Base-by-base conservation (phyloP, 2,113 vertebrate species). In the Ceyx cyanopectus region DNA sequence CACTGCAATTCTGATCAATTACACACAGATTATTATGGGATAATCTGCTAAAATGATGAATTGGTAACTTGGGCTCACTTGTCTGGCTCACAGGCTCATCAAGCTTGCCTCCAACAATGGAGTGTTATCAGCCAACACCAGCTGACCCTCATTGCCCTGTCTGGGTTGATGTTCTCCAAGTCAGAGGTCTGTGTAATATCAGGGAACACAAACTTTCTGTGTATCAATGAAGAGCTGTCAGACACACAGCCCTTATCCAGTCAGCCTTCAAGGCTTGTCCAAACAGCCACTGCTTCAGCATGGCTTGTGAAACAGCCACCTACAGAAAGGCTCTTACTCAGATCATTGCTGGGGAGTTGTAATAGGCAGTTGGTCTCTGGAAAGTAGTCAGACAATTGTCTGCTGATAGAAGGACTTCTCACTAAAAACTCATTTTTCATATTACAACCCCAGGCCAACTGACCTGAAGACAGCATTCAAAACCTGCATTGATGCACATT, bases 91-190 rank as follows among this genome's bases (percentile, higher is more conserved):
- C 11, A 32, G 2, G 8, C 2, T 3, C 58, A 30, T 16, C 32
- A 75, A 78, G 1, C 12, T 54, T 32, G 9, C 34, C 51, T 84
- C 57, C 32, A 45, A 1, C 18, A 22, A 29, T 0, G 0, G 2
- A 50, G 45, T 8, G 51, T 14, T 34, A 32, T 5, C 27, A 32
- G 7, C 4, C 37, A 48, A 15, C 18, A 57, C 7, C 27, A 54
- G 7, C 0, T 27, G 56, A 32, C 6, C 7, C 6, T 8, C 5
- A 5, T 0, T 26, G 17, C 19, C 34, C 46, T 54, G 37, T 60
- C 56, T n/a, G 51, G n/a, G 45, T 2, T 32, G 16, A 41, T 46
- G 24, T 40, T 57, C 26, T 32, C 54, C 4, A 7, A 86, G 37
- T 8, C 29, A 51, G 73, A 58, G n/a, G 7, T 57, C 61, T 57